Conservation (phyloP, 2,888 invertebrate genomes). For the Sinodicranocentrus sp. region DNA sequence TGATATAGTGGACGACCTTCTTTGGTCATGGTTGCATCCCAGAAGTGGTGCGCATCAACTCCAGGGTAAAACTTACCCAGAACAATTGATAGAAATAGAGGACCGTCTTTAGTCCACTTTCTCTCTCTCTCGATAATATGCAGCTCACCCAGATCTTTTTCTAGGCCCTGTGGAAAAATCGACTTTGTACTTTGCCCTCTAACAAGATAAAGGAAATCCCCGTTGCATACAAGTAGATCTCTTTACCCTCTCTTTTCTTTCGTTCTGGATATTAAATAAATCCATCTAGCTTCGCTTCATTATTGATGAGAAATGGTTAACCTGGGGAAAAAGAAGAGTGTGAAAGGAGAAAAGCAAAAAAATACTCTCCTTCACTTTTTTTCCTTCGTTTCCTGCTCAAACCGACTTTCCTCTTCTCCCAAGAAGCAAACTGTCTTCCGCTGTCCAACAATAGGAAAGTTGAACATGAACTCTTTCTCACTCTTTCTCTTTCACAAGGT, state of each 20-base stretch:
- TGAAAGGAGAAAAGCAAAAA: not conserved
- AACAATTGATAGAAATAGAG: too few relatives aligned
- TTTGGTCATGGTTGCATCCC: too few relatives aligned
- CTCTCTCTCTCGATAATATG: constrained; percentile 4
- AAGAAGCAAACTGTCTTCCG: constrained; percentile 14
- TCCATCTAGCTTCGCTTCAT: constrained; percentile 30
- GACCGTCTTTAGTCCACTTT: too few relatives aligned
- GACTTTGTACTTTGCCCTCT: constrained; percentile 24
- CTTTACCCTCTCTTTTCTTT: too few relatives aligned
- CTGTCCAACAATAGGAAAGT: constrained; percentile 2
- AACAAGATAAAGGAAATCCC: constrained; percentile 53
- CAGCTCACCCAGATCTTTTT: constrained; percentile 4
- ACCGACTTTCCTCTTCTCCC: not conserved
- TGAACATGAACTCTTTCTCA: not conserved
- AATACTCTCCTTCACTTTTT: constrained; percentile 1
- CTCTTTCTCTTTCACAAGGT: not conserved
- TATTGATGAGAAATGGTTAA: constrained; percentile 53
- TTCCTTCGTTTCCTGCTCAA: not conserved
- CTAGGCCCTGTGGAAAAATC: constrained; percentile 20
- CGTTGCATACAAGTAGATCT: not conserved
- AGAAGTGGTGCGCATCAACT: too few relatives aligned
- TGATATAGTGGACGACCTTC: too few relatives aligned
- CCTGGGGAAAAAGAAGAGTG: constrained; percentile 26
- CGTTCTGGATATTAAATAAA: constrained; percentile 51
- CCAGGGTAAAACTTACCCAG: too few relatives aligned